These are phyloP conservation scores for Morelia viridis DNA, from an alignment of 2,797 vertebrate species.

Conservation along the genomic window DNA sequence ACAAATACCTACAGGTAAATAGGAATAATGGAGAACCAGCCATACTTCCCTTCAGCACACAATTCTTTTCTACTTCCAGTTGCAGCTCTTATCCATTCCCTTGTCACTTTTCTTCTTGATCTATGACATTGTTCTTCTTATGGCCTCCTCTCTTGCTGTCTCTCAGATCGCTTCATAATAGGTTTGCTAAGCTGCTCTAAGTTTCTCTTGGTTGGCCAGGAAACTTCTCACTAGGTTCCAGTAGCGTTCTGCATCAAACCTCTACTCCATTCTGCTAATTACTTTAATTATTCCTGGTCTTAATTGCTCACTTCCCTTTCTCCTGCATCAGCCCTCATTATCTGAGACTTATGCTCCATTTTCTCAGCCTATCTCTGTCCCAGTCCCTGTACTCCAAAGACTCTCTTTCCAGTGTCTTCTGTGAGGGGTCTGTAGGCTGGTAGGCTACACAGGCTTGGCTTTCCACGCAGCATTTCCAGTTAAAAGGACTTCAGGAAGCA, in stretches of 20 bases:
- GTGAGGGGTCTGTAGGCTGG: neutral
- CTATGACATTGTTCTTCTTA: neutral
- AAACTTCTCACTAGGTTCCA: neutral
- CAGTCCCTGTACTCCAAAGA: neutral
- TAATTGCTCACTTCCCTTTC: neutral
- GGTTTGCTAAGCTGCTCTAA: neutral
- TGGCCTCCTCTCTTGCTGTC: neutral
- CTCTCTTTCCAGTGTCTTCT: neutral
- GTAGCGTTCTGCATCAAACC: neutral
- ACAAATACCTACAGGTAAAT: conserved; percentile 82
- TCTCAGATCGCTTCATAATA: neutral
- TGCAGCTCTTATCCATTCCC: neutral
- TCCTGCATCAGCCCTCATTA: neutral
- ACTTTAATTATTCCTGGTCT: neutral
- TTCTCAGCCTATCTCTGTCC: neutral
- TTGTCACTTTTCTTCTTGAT: neutral
- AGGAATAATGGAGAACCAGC: too few species aligned
- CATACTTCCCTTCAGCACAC: neutral
- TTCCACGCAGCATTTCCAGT: neutral
- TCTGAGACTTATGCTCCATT: neutral
- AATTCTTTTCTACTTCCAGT: neutral
- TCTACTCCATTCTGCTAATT: neutral
- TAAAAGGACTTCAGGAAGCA: neutral
- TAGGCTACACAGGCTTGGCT: neutral
- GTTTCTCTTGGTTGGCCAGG: neutral